Base-by-base conservation (phyloP, 1,140 invertebrate genomes). In the Leptinotarsa texana region DNA sequence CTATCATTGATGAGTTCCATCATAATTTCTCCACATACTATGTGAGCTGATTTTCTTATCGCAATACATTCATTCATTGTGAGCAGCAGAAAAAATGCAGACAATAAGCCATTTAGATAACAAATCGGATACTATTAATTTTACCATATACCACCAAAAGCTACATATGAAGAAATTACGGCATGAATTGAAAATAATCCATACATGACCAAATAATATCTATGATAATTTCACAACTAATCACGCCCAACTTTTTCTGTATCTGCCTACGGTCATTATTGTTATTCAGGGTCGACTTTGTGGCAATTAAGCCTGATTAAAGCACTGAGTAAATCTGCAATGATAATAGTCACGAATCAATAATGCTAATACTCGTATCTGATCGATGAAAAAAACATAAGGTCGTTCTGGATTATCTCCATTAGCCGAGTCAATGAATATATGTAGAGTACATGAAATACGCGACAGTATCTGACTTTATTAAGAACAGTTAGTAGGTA, bases 201-300 rank as follows among this genome's bases (percentile, higher is more conserved):
- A 57, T 57, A 57, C 13, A 57, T 57, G 17, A 15, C 51, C 51
- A n/a, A 17, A 57, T 57, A 57, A 57, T 57, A 57, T 2, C 51
- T 15, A 8, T n/a, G 4, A 57, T 57, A 5, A 15, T 17, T 57
- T n/a, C 17, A 17, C 51, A 42, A 42, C 33, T 57, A 57, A 57
- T 57, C 51, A 57, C 51, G n/a, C 51, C 17, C 13, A 57, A 57
- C 51, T 57, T 57, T 57, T 57, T 57, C 51, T 57, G 51, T 57
- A 57, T 57, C 51, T 57, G 51, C 51, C 51, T 57, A 57, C 17
- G 15, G 51, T 57, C n/a, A 57, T 18, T 57, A 17, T 57, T 57
- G n/a, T 57, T n/a, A 57, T 57, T 57, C 51, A 57, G 51, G 51
- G 51, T 57, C 51, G n/a, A 13, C 15, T 18, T 17, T 57, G 51